Base-by-base conservation (phyloP, 2,797 vertebrate species). In the Enteromius afrohamiltoni region DNA sequence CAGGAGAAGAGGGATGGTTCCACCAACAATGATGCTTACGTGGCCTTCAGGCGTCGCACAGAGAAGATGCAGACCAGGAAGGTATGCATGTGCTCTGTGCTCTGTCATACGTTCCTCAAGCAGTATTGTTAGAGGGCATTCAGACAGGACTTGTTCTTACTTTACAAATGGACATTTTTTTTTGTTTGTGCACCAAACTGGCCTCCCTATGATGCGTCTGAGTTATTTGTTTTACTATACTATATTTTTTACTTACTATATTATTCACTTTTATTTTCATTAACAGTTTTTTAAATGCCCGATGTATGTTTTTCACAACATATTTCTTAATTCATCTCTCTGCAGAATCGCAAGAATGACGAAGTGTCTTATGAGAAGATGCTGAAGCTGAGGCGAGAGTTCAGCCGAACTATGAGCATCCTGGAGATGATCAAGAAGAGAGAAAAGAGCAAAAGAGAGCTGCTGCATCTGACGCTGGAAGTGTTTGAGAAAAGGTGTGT, bases 21-120 rank as follows among this genome's bases (percentile, higher is more conserved):
- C 82, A 97, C 96, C 85, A 98, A 97, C 93, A 96, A 92, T 0
- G 96, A 98, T 77, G 96, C 97, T 45, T 98, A 98, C 0, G 97
- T 98, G 91, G 97, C 96, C 88, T 98, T 98, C 94, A 93, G 97
- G 5, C 95, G 97, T 68, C 95, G 97, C 86, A 97, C 97, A 0
- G 97, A 98, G 92, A 98, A 97, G 91, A 98, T 98, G 97, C 97
- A 98, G 92, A 98, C 97, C 7, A 94, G 97, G 91, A 98, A 98
- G 96, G 97, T 97, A 92, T 83, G 88, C 21, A 65, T 21, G 13
- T 1, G 8, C 47, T 64, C 76, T 83, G 13, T 34, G 9, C 45
- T 81, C 31, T 34, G 26, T 65, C 73, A 37, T 37, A 21, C 21
- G 23, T 75, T 53, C 51, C 21, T 23, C 31, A 13, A 53, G 34